These are phyloP conservation scores for Sphenopsis melanotis DNA, from an alignment of 2,797 vertebrate genomes.

Conservation along the genomic window DNA sequence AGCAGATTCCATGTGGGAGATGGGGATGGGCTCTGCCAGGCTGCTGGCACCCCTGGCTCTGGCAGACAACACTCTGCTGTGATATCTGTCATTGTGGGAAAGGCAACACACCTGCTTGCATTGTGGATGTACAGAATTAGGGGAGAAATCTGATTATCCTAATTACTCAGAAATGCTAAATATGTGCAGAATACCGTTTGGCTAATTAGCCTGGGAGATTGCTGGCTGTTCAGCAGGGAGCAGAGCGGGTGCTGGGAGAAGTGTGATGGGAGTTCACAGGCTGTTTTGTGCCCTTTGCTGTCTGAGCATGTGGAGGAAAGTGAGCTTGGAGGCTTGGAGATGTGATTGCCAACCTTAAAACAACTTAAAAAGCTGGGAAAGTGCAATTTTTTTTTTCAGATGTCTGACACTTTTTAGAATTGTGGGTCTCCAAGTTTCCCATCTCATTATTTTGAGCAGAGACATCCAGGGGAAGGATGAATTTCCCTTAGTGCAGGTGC, in stretches of 20 bases:
- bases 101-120: slow-evolving; percentile 21
- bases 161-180: slow-evolving; percentile 61
- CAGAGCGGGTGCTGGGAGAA: neutral
- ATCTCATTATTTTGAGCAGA: neutral
- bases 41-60: neutral
- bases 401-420: neutral
- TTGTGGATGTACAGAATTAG: slow-evolving; percentile 16
- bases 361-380: neutral
- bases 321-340: neutral
- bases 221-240: slow-evolving; percentile 19
- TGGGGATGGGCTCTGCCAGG: neutral
- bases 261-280: neutral
- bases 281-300: neutral
- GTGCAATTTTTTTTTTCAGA: neutral
- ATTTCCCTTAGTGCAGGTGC: neutral
- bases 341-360: neutral
- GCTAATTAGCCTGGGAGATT: slow-evolving; percentile 36
- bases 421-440: neutral
- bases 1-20: neutral
- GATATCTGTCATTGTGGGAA: neutral
- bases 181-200: slow-evolving; percentile 43
- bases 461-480: neutral
- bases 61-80: neutral
- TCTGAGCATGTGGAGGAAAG: neutral
- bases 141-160: slow-evolving; percentile 64